These are phyloP conservation scores for Geodia barretti DNA, from an alignment of 37 sponge, comb jelly and placozoan genomes.

Conservation along the genomic window DNA sequence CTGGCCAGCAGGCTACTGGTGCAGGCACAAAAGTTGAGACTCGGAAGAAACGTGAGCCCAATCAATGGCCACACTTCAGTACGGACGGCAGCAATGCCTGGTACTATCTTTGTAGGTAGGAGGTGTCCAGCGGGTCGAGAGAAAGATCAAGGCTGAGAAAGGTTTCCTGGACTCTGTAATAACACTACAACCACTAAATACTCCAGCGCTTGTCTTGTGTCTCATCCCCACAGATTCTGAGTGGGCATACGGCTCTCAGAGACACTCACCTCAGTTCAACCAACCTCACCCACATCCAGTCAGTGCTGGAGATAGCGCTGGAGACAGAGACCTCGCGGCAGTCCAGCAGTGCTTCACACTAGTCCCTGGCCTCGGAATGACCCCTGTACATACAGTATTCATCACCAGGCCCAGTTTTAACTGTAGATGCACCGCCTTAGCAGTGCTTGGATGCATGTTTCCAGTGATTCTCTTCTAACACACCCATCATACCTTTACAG, in stretches of 20 bases:
- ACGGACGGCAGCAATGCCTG: background rate
- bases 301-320: constrained; percentile 3
- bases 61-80: too few species aligned
- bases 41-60: background rate
- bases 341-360: background rate
- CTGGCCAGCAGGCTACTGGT: background rate
- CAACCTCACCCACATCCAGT: constrained; percentile 5
- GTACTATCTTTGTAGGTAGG: background rate
- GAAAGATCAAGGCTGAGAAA: constrained; percentile 41
- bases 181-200: background rate
- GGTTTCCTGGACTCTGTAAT: constrained; percentile 31
- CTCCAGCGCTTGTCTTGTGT: background rate
- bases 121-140: constrained; percentile 39
- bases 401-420: background rate
- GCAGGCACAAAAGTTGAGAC: constrained; percentile 9
- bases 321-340: background rate
- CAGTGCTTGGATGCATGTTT: too few species aligned
- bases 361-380: background rate
- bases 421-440: too few species aligned
- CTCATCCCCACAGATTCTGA: background rate
- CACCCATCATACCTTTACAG: too few species aligned
- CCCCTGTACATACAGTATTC: background rate
- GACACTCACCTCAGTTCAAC: background rate
- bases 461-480: too few species aligned
- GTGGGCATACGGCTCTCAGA: background rate